Base-by-base conservation (phyloP, 2,888 invertebrate species). In the Meandrusa payeni region DNA sequence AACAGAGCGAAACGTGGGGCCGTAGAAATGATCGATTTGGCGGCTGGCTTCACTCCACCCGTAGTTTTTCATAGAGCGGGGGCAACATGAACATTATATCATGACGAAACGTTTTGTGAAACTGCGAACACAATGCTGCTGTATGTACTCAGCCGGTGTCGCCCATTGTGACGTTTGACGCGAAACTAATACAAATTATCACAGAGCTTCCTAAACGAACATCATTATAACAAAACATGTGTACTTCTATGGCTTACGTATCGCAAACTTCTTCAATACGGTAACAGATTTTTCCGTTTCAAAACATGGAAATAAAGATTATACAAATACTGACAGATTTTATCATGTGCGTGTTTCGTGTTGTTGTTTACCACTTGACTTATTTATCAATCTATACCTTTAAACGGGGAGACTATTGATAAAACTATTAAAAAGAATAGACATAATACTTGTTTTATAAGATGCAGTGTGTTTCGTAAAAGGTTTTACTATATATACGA, bases 181-280 rank as follows among this genome's bases (percentile, higher is more conserved):
- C 69, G 74, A 62, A 71, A 66, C 72, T 61, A 78, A 79, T 79
- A 55, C 62, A 58, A 59, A 70, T 65, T 70, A 66, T 72, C 61
- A 74, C 72, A 68, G 66, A 70, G 13, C 41, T 41, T 28, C 41
- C 34, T 34, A 20, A 11, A 10, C 15, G 22, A 23, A 17, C 19
- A 69, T 36, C 50, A 27, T 33, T 37, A 68, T 57, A 23, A 36
- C 11, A 15, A 37, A 41, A 41, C 36, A 32, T 37, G 37, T 28
- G 22, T 24, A 36, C n/a, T n/a, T n/a, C n/a, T n/a, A n/a, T n/a
- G n/a, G n/a, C n/a, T 32, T 33, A 29, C 15, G 32, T 11, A 29
- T 32, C 11, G 1, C 13, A 22, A 13, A 20, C 11, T n/a, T 19
- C n/a, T 32, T 32, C 11, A 17, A 5, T 17, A 11, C 11, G 23